A percentile compares a stretch with the other conserved stretches of the same genome.
phyloP scores from a whole-genome alignment of 1,140 invertebrate species.

The Polypedilum pembai region DNA sequence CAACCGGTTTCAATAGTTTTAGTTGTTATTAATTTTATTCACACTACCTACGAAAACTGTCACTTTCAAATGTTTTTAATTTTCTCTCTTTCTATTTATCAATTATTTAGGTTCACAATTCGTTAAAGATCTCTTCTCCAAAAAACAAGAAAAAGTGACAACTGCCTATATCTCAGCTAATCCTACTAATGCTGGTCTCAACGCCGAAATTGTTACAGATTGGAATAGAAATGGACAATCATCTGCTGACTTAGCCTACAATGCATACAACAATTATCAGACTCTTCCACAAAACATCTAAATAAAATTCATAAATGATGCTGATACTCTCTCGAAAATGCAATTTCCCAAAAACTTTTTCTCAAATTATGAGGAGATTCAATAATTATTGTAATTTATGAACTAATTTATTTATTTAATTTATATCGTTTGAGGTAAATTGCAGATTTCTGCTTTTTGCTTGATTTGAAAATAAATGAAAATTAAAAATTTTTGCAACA shows the following conservation, averaged over 20 bases:
- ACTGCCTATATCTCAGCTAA: slow-evolving; percentile 43
- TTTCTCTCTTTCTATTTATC: background rate
- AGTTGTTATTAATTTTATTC: background rate
- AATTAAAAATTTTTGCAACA: slow-evolving; percentile 1
- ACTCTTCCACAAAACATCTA: slow-evolving; percentile 39
- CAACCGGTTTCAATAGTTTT: too few relatives aligned
- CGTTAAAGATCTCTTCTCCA: slow-evolving; percentile 43
- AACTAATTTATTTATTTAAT: slow-evolving; percentile 20
- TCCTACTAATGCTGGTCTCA: slow-evolving; percentile 32
- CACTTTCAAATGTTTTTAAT: background rate
- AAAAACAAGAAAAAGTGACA: slow-evolving; percentile 44
- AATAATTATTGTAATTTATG: background rate
- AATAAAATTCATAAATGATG: background rate
- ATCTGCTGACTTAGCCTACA: slow-evolving; percentile 41
- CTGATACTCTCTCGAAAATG: background rate
- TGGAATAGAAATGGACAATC: slow-evolving; percentile 43
- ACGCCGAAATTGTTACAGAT: slow-evolving; percentile 43
- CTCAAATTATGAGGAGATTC: background rate
- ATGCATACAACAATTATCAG: slow-evolving; percentile 35
- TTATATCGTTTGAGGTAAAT: background rate
- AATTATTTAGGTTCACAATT: slow-evolving; percentile 38
- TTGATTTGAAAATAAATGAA: slow-evolving; percentile 3
- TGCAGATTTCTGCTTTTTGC: background rate
- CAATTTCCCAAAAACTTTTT: background rate
- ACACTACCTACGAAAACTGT: background rate